Conservation (phyloP, 2,888 invertebrate genomes). For the Eucriotettix oculatus region DNA sequence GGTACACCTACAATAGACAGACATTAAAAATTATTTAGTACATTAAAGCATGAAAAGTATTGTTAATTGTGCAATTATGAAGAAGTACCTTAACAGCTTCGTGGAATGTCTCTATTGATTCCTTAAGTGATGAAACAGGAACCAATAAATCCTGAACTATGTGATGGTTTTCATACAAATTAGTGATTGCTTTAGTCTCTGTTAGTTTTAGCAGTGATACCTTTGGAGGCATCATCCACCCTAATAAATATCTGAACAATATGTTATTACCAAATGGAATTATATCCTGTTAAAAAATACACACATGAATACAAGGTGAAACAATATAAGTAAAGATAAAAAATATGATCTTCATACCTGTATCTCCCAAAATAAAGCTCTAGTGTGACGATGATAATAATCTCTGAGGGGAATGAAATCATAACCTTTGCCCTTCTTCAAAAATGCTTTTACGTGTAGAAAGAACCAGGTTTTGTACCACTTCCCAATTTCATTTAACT, state of each 20-base stretch:
- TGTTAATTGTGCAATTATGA: not conserved
- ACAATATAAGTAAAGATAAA: not conserved
- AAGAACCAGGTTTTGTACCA: slow-evolving; percentile 80
- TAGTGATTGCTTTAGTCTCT: slow-evolving; percentile 48
- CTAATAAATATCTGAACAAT: slow-evolving; percentile 53
- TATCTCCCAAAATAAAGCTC: slow-evolving; percentile 70
- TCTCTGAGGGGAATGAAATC: slow-evolving; percentile 66
- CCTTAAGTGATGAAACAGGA: slow-evolving; percentile 41
- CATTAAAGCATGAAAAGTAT: not conserved
- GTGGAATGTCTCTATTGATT: slow-evolving; percentile 46
- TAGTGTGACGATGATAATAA: slow-evolving; percentile 69
- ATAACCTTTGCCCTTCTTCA: slow-evolving; percentile 23
- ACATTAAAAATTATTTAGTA: not conserved
- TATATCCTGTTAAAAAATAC: slow-evolving; percentile 42
- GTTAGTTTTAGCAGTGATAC: slow-evolving; percentile 63
- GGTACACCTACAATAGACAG: slow-evolving; percentile 44
- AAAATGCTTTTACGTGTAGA: slow-evolving; percentile 47
- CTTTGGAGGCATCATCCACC: slow-evolving; percentile 73
- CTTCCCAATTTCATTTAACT: slow-evolving; percentile 55
- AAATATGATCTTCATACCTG: slow-evolving; percentile 31
- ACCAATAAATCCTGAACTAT: slow-evolving; percentile 70
- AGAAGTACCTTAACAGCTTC: slow-evolving; percentile 41
- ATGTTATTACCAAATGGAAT: slow-evolving; percentile 66
- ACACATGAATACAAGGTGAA: not conserved
- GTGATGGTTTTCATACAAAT: slow-evolving; percentile 58